phyloP scores from a whole-genome alignment of 2,888 invertebrate genomes.

The Pegoplata infirma region DNA sequence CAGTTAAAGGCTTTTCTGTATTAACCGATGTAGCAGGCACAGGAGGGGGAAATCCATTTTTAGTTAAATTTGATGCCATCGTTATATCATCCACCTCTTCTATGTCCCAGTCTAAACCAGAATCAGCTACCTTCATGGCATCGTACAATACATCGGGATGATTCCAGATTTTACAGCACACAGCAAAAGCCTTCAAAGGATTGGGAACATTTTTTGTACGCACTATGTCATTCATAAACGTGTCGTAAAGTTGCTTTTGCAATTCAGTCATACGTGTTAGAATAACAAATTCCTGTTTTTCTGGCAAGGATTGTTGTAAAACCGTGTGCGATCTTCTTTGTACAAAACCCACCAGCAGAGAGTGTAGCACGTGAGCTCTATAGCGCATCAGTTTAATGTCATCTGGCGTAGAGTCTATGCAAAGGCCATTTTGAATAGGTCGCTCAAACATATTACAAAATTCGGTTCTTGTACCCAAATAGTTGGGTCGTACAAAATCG shows the following conservation, averaged over 20 bases:
- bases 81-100: constrained; percentile 83
- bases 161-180: constrained; percentile 99
- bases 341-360: constrained; percentile 95
- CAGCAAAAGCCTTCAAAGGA: constrained; percentile 98
- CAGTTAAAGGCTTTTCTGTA: neutral
- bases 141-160: constrained; percentile 95
- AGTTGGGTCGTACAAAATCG: constrained; percentile 98
- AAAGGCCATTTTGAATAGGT: constrained; percentile 99
- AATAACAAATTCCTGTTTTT: constrained; percentile 96
- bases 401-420: constrained; percentile 96
- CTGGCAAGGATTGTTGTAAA: constrained; percentile 93
- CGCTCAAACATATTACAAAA: constrained; percentile 99
- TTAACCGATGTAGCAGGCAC: neutral
- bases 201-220: constrained; percentile 92
- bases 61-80: constrained; percentile 28
- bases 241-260: constrained; percentile 93
- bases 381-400: constrained; percentile 97
- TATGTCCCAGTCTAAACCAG: constrained; percentile 87
- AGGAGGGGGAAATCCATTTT: constrained; percentile 51
- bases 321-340: constrained; percentile 97
- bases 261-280: constrained; percentile 92
- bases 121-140: constrained; percentile 89
- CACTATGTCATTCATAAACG: constrained; percentile 95
- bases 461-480: constrained; percentile 96
- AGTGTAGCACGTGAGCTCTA: constrained; percentile 96